Evolutionary conservation across 2,888 invertebrate genomes (phyloP).

Genomic region (Nomada goodeniana): DNA sequence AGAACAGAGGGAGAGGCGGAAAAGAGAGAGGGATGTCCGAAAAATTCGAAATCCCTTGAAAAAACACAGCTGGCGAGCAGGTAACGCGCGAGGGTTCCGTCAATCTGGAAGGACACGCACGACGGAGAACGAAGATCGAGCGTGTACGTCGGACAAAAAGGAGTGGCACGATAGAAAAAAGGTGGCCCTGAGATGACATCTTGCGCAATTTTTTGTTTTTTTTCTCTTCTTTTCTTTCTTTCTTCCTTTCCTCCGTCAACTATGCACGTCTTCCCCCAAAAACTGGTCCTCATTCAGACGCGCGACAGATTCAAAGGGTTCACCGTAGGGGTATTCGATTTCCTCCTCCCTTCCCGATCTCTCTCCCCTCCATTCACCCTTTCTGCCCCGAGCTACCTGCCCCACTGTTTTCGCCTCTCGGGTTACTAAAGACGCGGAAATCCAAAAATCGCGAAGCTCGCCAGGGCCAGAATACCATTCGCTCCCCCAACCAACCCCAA

Average conservation of each 20-base stretch:
- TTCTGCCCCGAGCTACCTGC: constrained; percentile 70
- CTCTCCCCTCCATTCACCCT: constrained; percentile 33
- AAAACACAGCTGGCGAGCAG: constrained; percentile 80
- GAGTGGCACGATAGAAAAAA: constrained; percentile 4
- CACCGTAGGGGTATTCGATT: constrained; percentile 61
- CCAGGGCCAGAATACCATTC: constrained; percentile 45
- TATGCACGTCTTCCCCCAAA: constrained; percentile 21
- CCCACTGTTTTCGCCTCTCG: constrained; percentile 80
- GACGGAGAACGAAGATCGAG: constrained; percentile 11
- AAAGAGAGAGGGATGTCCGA: constrained; percentile 58
- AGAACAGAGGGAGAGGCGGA: not conserved
- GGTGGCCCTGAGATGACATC: constrained; percentile 80
- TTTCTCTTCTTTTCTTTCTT: constrained; percentile 13
- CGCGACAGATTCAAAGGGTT: constrained; percentile 67
- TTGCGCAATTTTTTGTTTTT: constrained; percentile 81
- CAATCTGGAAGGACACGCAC: constrained; percentile 58
- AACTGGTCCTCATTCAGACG: constrained; percentile 50
- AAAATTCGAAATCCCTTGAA: constrained; percentile 79
- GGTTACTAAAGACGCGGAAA: constrained; percentile 83
- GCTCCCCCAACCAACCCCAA: not conserved
- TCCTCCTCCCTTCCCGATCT: constrained; percentile 54
- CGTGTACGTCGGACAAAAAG: constrained; percentile 9
- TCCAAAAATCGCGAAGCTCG: constrained; percentile 82
- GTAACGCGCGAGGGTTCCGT: constrained; percentile 66
- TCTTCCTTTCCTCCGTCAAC: constrained; percentile 35